Base-by-base conservation (phyloP, 2,888 invertebrate genomes). In the Coleophora flavipennella region DNA sequence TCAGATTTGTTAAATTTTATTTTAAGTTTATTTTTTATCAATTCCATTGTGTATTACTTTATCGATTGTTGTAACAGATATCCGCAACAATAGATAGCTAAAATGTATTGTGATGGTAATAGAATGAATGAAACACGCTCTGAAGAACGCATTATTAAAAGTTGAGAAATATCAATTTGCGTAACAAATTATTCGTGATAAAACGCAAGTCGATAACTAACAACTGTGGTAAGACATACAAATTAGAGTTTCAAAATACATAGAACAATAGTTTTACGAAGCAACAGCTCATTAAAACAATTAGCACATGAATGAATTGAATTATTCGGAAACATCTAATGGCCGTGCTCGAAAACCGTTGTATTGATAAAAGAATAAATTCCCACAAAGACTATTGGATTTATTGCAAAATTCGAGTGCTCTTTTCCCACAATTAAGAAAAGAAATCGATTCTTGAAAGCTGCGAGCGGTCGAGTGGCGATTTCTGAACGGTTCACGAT, bases 401-500 rank as follows among this genome's bases (percentile, higher is more conserved):
- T 62, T 57, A 65, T 67, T 66, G 64, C 63, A 67, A 69, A 68
- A 67, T 65, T 65, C 49, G 52, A 71, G 66, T 70, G 67, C 63
- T 68, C 72, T 63, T 62, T 71, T 72, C 70, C 75, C 81, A 81
- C 81, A 81, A 78, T 79, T 73, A 68, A 62, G 62, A 59, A 61
- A 65, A 60, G 63, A 59, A 65, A 61, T 57, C 48, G 49, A 44
- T 36, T 45, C 45, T 43, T 41, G 50, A 50, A 59, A 57, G 55
- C 57, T 49, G 58, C 50, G 56, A 61, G 57, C 65, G 61, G 61
- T 71, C 59, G 70, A 77, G 75, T 76, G 74, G 70, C 71, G 75
- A 78, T 55, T 68, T 62, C 57, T 56, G 59, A 64, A 55, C 57
- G 55, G 55, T 48, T 47, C 43, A 48, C 53, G 55, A 72, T 70